These are phyloP conservation scores for Chondrilla cf. caribensis DNA, from an alignment of 37 sponge, comb jelly and placozoan species.

Conservation along the genomic window DNA sequence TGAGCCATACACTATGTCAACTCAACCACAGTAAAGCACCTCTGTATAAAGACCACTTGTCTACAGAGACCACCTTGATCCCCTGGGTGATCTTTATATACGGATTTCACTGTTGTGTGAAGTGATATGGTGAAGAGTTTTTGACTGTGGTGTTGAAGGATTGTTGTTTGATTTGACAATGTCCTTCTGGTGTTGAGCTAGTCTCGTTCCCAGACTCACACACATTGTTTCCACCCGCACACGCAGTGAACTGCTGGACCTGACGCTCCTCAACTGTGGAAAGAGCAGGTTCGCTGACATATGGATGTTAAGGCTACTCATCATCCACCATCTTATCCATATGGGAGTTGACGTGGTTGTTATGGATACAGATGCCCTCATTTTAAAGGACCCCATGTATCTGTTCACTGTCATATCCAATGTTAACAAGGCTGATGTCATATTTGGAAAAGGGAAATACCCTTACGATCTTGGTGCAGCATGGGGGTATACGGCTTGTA, in stretches of 20 bases:
- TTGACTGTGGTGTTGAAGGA: too few relatives aligned
- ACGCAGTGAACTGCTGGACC: slow-evolving; percentile 2
- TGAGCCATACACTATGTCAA: too few relatives aligned
- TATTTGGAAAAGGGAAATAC: slow-evolving; percentile 13
- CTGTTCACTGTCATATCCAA: background rate
- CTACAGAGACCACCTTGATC: too few relatives aligned
- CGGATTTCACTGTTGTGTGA: too few relatives aligned
- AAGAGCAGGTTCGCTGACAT: background rate
- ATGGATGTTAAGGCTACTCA: slow-evolving; percentile 5
- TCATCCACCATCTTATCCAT: background rate
- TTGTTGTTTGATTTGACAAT: too few relatives aligned
- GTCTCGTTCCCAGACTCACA: too few relatives aligned
- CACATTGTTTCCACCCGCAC: too few relatives aligned
- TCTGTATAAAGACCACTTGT: too few relatives aligned
- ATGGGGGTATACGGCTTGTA: slow-evolving; percentile 13
- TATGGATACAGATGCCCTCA: slow-evolving; percentile 7
- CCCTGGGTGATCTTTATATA: too few relatives aligned
- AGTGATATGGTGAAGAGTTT: too few relatives aligned
- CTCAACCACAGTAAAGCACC: too few relatives aligned
- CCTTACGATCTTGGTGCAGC: background rate
- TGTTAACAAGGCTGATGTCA: background rate
- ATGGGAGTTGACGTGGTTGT: background rate
- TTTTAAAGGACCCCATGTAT: background rate
- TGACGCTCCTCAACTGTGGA: background rate
- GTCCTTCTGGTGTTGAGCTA: too few relatives aligned